Evolutionary conservation across 1,140 invertebrate genomes (phyloP), one percentile per base, ranked within the genome.

Genomic region (Spodoptera frugiperda): DNA sequence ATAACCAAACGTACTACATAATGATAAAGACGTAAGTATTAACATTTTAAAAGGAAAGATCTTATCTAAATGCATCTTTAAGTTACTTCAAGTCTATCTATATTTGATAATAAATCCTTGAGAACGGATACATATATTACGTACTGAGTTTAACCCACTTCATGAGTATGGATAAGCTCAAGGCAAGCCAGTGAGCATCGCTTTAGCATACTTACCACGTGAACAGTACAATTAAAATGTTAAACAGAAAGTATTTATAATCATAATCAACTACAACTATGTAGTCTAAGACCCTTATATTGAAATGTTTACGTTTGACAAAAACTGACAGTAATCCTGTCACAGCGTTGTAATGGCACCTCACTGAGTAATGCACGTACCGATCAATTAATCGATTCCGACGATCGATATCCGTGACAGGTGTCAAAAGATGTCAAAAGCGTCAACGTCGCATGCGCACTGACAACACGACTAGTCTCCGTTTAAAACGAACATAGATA

Each of bases 351-450:
- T 65, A 65, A 65, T 65, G 6, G 44, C 39, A 65, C 39, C 61
- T 65, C 33, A 39, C 39, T 5, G 39, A 21, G 33, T 33, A 39
- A 61, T 61, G 57, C 57, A 61, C 57, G 57, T 61, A 61, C 33
- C 57, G 57, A 65, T 67, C 63, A 67, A 67, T 67, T 48, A 67
- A 67, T 48, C 30, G 59, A 63, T 44, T 63, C 59, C 59, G 15
- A 33, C 30, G 30, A 33, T 44, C 59, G 33, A 67, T 25, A 67
- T 67, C 39, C 63, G 63, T 67, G 44, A 48, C 63, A 67, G 63
- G 44, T 67, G 63, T 67, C 63, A 67, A 67, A 67, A 25, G 59
- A 44, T 63, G 59, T 63, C 59, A 63, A 67, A 67, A 67, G 19
- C 17, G 17, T 57, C 54, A 57, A 57, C 19, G 21, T 67, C 44